phyloP scores from a whole-genome alignment of 1,140 invertebrate genomes.

The Mactra quadrangularis region DNA sequence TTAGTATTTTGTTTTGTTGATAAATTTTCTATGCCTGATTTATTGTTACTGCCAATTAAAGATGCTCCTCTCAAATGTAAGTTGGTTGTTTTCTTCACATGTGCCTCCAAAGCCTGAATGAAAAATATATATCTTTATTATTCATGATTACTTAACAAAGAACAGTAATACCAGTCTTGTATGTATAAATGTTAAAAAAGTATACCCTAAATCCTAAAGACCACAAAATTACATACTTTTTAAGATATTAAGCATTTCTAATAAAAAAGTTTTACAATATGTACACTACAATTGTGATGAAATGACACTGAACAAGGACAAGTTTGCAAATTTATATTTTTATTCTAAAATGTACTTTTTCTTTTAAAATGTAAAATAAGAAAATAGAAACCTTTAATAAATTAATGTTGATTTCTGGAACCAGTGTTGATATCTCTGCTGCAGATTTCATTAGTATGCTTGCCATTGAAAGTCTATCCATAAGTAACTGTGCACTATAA shows the following conservation, averaged over 20 bases:
- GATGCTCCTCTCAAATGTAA: neutral
- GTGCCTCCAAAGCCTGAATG: neutral
- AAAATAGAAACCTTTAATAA: constrained; percentile 1
- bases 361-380: neutral
- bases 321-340: too few relatives aligned
- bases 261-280: too few relatives aligned
- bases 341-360: too few relatives aligned
- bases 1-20: neutral
- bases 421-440: neutral
- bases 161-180: too few relatives aligned
- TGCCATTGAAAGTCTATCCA: neutral
- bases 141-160: too few relatives aligned
- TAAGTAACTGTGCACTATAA: constrained; percentile 14
- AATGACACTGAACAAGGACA: too few relatives aligned
- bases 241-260: too few relatives aligned
- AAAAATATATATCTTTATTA: too few relatives aligned
- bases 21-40: neutral
- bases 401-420: neutral
- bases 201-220: too few relatives aligned
- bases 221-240: too few relatives aligned
- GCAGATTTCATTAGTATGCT: neutral
- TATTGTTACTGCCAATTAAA: neutral
- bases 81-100: neutral
- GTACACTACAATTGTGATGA: too few relatives aligned
- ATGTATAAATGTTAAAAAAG: too few relatives aligned